phyloP scores from a whole-genome alignment of 53 echinoderm and acorn worm genomes.

The Holothuria leucospilota region DNA sequence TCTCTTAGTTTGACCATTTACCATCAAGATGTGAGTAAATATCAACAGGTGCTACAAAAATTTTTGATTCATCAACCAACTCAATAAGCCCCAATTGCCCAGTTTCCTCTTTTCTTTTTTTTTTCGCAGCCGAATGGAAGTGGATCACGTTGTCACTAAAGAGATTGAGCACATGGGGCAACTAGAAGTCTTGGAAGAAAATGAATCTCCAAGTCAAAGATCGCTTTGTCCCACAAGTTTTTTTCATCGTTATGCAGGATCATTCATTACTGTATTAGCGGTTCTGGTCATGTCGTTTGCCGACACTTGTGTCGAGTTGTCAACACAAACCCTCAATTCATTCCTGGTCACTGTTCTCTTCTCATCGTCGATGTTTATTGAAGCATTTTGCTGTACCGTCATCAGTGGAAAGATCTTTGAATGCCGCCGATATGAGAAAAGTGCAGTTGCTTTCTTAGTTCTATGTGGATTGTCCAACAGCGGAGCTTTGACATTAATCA shows the following conservation, averaged over 20 bases:
- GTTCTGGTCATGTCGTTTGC: constrained; percentile 17
- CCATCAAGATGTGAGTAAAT: too few relatives aligned
- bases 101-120: too few relatives aligned
- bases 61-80: too few relatives aligned
- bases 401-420: not conserved
- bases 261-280: not conserved
- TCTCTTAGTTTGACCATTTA: too few relatives aligned
- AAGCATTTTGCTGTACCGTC: not conserved
- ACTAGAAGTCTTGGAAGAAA: too few relatives aligned
- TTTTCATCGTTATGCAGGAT: not conserved
- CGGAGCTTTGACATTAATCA: constrained; percentile 14
- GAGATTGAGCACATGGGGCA: too few relatives aligned
- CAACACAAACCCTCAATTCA: not conserved
- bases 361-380: constrained; percentile 1
- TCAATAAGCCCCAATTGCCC: too few relatives aligned
- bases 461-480: not conserved
- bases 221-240: too few relatives aligned
- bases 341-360: not conserved
- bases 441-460: not conserved
- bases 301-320: not conserved
- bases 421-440: not conserved
- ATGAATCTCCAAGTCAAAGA: too few relatives aligned
- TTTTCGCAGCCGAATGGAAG: too few relatives aligned
- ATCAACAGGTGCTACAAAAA: too few relatives aligned
- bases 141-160: too few relatives aligned